Percentiles rank a stretch among this genome's conserved stretches.
phyloP scores from a whole-genome alignment of 2,113 vertebrate species.

The Elaphurus davidianus region DNA sequence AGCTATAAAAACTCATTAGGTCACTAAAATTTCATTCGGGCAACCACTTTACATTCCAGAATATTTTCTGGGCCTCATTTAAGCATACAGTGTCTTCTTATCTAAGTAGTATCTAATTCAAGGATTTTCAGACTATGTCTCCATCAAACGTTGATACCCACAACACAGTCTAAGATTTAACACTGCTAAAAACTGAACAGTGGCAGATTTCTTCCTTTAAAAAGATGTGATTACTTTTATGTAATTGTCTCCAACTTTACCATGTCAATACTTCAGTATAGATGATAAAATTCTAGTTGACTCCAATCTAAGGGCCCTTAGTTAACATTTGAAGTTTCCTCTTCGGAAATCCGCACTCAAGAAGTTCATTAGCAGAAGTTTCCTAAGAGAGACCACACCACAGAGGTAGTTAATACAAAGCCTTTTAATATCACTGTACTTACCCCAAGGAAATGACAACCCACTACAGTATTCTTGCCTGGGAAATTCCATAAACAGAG shows the following conservation, averaged over 20 bases:
- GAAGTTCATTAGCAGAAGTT: not conserved
- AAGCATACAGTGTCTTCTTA: not conserved
- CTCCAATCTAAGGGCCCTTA: not conserved
- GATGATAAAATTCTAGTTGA: not conserved
- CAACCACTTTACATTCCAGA: not conserved
- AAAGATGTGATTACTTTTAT: not conserved
- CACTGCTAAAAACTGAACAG: not conserved
- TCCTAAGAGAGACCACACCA: not conserved
- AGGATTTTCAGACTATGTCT: not conserved
- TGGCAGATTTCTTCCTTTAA: not conserved
- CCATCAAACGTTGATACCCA: not conserved
- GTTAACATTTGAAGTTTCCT: not conserved
- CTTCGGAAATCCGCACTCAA: not conserved
- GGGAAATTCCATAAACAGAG: not conserved
- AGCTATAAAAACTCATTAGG: not conserved
- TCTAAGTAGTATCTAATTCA: not conserved
- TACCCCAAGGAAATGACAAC: not conserved
- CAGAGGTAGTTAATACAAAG: not conserved
- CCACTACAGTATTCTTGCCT: not conserved
- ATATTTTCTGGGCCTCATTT: not conserved
- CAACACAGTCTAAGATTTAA: not conserved
- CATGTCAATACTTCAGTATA: not conserved
- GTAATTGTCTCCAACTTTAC: not conserved
- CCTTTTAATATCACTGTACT: not conserved
- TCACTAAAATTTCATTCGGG: not conserved